Conservation (phyloP, 2,888 invertebrate genomes). For the Pyrrhosoma nymphula region DNA sequence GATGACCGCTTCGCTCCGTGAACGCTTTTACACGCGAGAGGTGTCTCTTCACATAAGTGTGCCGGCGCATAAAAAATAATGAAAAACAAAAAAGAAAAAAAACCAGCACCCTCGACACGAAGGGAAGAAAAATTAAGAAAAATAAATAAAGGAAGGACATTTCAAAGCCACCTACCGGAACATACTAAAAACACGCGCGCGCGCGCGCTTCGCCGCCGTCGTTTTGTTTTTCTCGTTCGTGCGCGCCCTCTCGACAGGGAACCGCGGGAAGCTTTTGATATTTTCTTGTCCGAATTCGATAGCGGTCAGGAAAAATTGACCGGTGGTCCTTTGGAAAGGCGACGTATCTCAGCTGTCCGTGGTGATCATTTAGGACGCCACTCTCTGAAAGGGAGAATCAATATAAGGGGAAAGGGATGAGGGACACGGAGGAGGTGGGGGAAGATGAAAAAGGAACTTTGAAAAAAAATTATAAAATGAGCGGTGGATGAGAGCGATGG, state of each 20-base stretch:
- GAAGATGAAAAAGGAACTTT: not conserved
- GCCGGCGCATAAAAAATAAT: slow-evolving; percentile 5
- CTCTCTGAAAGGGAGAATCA: not conserved
- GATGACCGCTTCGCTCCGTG: not conserved
- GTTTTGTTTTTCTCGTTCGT: slow-evolving; percentile 5
- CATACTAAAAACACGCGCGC: not conserved
- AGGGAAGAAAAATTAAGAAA: not conserved
- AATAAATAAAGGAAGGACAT: not conserved
- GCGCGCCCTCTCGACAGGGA: not conserved
- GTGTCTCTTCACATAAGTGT: slow-evolving; percentile 64
- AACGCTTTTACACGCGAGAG: not conserved
- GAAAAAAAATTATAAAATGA: not conserved
- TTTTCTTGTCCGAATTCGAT: slow-evolving; percentile 40
- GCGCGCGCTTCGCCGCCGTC: not conserved
- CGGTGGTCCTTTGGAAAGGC: slow-evolving; percentile 43
- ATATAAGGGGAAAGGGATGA: too few relatives aligned
- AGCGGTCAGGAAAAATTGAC: slow-evolving; percentile 44
- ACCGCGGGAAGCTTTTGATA: not conserved
- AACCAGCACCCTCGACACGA: too few relatives aligned
- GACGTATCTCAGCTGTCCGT: slow-evolving; percentile 62
- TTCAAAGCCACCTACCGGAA: slow-evolving; percentile 12
- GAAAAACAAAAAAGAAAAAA: not conserved
- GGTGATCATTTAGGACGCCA: slow-evolving; percentile 51
- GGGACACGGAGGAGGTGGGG: not conserved
- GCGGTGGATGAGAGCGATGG: not conserved